Evolutionary conservation across 1,140 invertebrate species (phyloP).

Genomic region (Diabrotica virgifera): DNA sequence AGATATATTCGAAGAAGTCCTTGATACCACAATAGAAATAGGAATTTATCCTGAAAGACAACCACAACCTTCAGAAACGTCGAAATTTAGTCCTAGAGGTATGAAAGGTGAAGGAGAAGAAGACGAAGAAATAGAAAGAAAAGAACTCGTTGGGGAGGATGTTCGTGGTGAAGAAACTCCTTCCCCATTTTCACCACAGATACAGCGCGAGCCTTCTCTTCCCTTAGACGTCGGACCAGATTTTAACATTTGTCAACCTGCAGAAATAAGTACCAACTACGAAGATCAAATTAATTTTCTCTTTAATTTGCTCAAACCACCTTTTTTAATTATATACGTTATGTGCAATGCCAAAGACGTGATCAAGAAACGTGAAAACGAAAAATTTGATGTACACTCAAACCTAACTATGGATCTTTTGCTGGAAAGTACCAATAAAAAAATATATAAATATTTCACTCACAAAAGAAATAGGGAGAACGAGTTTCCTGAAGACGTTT

Average conservation of each 20-base stretch:
- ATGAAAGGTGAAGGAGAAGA: slow-evolving; percentile 18
- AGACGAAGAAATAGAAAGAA: not conserved
- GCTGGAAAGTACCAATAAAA: slow-evolving; percentile 17
- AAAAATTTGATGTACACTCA: slow-evolving; percentile 49
- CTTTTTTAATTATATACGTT: slow-evolving; percentile 55
- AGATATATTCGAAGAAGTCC: slow-evolving; percentile 49
- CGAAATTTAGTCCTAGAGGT: slow-evolving; percentile 33
- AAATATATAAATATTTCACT: slow-evolving; percentile 19
- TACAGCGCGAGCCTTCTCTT: not conserved
- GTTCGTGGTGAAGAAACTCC: not conserved
- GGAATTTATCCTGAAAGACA: slow-evolving; percentile 13
- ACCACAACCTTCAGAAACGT: slow-evolving; percentile 29
- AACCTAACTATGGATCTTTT: slow-evolving; percentile 37
- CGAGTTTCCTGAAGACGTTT: slow-evolving; percentile 29
- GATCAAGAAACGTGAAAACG: slow-evolving; percentile 47
- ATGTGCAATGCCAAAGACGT: slow-evolving; percentile 54
- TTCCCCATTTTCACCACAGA: not conserved
- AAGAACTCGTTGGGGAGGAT: not conserved
- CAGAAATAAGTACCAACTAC: slow-evolving; percentile 32
- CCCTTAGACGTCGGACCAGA: slow-evolving; percentile 18
- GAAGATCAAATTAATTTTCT: slow-evolving; percentile 42
- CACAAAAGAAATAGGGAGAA: slow-evolving; percentile 10
- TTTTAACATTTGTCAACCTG: slow-evolving; percentile 23
- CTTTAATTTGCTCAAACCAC: slow-evolving; percentile 41
- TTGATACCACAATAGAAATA: slow-evolving; percentile 45